Evolutionary conservation across 1,140 invertebrate species (phyloP).

Genomic region (Oncopeltus fasciatus): DNA sequence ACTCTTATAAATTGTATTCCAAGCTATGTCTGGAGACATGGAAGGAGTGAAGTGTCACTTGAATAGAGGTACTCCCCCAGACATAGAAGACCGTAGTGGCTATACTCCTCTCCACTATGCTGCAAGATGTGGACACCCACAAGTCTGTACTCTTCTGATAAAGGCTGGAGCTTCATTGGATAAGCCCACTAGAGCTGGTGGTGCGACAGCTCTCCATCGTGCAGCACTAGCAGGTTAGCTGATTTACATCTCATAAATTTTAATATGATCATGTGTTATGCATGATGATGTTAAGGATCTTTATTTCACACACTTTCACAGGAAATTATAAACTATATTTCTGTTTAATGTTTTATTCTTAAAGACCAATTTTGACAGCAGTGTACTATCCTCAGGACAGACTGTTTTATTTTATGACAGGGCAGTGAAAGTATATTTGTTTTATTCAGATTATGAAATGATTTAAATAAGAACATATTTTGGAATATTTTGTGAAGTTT

Average conservation of each 20-base stretch:
- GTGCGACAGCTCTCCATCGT: constrained; percentile 64
- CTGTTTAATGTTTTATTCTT: too few relatives aligned
- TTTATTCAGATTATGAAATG: too few relatives aligned
- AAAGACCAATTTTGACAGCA: too few relatives aligned
- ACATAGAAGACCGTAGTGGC: constrained; percentile 44
- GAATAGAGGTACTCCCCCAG: constrained; percentile 32
- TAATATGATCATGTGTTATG: too few relatives aligned
- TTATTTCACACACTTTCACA: too few relatives aligned
- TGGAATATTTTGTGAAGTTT: too few relatives aligned
- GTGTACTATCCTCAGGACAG: too few relatives aligned
- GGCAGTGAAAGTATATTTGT: too few relatives aligned
- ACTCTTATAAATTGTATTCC: constrained; percentile 18
- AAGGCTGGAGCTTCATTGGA: constrained; percentile 53
- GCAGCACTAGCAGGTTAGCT: constrained; percentile 51
- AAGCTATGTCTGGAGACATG: constrained; percentile 51
- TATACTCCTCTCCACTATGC: constrained; percentile 78
- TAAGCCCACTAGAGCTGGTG: constrained; percentile 51
- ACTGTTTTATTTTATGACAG: too few relatives aligned
- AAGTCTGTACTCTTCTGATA: constrained; percentile 53
- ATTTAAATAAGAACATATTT: too few relatives aligned
- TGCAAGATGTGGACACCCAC: constrained; percentile 54
- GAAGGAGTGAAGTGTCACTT: constrained; percentile 42
- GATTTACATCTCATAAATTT: background rate
- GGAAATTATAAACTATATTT: too few relatives aligned
- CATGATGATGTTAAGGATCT: too few relatives aligned